Base-by-base conservation (phyloP, 2,797 vertebrate species). In the Amphiprion clarkii region DNA sequence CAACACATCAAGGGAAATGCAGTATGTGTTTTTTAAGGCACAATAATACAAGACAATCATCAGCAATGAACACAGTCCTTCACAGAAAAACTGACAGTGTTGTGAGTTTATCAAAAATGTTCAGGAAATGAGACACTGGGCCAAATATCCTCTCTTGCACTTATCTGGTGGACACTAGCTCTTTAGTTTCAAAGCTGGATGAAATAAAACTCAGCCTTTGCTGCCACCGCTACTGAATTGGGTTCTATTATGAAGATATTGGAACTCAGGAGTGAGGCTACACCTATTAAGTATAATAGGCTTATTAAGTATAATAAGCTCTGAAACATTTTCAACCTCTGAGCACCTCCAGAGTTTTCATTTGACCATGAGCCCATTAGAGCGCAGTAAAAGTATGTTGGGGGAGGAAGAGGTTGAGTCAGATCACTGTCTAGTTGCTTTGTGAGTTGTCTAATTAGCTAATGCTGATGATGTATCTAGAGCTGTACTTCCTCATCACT, bases 351-450 rank as follows among this genome's bases (percentile, higher is more conserved):
- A 55, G 62, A 51, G 57, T 71, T 36, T 83, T 77, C 79, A 64
- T 79, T 73, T 72, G 71, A 84, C 85, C 54, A 76, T 6, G 4
- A 86, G 78, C 76, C 61, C 59, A 74, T 89, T 89, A 87, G 74
- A 75, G 58, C 17, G 5, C 48, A 44, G 16, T 70, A 60, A 67
- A 39, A 21, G 55, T 31, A 29, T 67, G 57, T 67, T 51, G 66
- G 51, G 12, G 36, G 65, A 71, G 72, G 62, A 44, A 31, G 61
- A 25, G 60, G 53, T 39, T 65, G 49, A 57, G 67, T 67, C 63
- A 64, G 70, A 83, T 81, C 46, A 40, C 52, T 69, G 60, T 53
- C 55, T 44, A 57, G 61, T 67, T 58, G 36, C 54, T 70, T 52
- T 51, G 42, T 48, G 33, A 59, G 21, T 56, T 72, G 46, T 21